Evolutionary conservation across 1,140 invertebrate genomes (phyloP).

Genomic region (Sycobia sp.): DNA sequence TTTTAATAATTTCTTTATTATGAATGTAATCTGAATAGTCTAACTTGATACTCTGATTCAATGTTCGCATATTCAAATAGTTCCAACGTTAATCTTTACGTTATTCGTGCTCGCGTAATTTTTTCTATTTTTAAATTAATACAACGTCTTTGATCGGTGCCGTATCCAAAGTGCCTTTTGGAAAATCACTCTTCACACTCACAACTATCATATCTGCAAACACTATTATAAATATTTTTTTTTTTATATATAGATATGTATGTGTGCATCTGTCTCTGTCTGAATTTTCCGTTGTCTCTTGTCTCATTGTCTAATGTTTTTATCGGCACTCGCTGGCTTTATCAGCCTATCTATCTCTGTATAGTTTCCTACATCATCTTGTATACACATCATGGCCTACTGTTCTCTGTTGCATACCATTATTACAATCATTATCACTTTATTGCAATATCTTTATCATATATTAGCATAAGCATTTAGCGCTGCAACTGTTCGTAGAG

Average conservation of each 20-base stretch:
- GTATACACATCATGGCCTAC: background rate
- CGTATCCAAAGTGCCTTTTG: background rate
- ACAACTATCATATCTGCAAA: too few species aligned
- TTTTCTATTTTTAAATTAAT: too few species aligned
- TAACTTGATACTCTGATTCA: too few species aligned
- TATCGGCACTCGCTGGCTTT: slow-evolving; percentile 9
- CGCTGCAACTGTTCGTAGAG: slow-evolving; percentile 9
- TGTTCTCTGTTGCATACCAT: slow-evolving; percentile 36
- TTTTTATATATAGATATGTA: slow-evolving; percentile 7
- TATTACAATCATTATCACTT: slow-evolving; percentile 41
- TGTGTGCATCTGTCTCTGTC: slow-evolving; percentile 34
- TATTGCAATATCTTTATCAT: slow-evolving; percentile 42
- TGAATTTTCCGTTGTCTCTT: slow-evolving; percentile 44
- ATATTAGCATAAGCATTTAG: slow-evolving; percentile 33
- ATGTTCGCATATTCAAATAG: too few species aligned
- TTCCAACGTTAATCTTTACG: too few species aligned
- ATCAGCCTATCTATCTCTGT: background rate
- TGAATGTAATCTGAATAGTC: too few species aligned
- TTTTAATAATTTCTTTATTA: too few species aligned
- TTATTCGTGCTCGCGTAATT: too few species aligned
- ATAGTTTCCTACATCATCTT: slow-evolving; percentile 35
- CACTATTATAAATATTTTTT: background rate
- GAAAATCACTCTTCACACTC: background rate
- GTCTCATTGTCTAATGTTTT: slow-evolving; percentile 36
- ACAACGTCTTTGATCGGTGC: slow-evolving; percentile 1